Evolutionary conservation across 2,113 vertebrate species (phyloP).

Genomic region (Oryzias curvinotus): DNA sequence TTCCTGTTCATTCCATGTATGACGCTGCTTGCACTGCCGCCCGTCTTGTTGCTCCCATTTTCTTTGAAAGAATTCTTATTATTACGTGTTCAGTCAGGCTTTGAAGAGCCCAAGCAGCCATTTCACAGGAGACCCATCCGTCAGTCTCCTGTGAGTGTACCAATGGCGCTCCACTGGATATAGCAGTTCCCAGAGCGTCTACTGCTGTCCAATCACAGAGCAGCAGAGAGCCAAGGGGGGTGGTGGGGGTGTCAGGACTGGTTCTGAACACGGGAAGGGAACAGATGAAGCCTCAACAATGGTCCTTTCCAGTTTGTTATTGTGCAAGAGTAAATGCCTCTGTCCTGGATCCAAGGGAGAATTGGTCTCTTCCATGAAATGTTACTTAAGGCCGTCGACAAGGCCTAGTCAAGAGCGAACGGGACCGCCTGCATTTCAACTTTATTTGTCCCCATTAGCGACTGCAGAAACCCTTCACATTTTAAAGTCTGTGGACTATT

Average conservation of each 20-base stretch:
- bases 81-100: slow-evolving; percentile 29
- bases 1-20: slow-evolving; percentile 27
- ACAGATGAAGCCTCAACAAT: slow-evolving; percentile 48
- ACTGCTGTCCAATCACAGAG: slow-evolving; percentile 44
- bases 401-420: slow-evolving; percentile 22
- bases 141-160: slow-evolving; percentile 20
- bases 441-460: too few relatives aligned
- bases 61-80: slow-evolving; percentile 42
- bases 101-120: slow-evolving; percentile 24
- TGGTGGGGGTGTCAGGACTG: slow-evolving; percentile 34
- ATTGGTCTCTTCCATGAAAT: slow-evolving; percentile 32
- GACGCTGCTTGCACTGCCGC: slow-evolving; percentile 2
- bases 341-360: slow-evolving; percentile 65
- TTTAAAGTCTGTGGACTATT: too few relatives aligned
- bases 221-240: slow-evolving; percentile 31
- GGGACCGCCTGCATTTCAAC: slow-evolving; percentile 13
- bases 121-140: slow-evolving; percentile 24
- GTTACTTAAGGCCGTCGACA: slow-evolving; percentile 32
- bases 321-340: slow-evolving; percentile 73
- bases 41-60: slow-evolving; percentile 25
- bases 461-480: slow-evolving; percentile 13
- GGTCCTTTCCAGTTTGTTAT: slow-evolving; percentile 60
- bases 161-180: slow-evolving; percentile 35
- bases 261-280: slow-evolving; percentile 42
- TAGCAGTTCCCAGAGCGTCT: slow-evolving; percentile 28